A percentile compares a stretch with the other conserved stretches of the same genome.
Evolutionary conservation across 2,113 vertebrate genomes (phyloP).

Genomic region (Chamaea fasciata): DNA sequence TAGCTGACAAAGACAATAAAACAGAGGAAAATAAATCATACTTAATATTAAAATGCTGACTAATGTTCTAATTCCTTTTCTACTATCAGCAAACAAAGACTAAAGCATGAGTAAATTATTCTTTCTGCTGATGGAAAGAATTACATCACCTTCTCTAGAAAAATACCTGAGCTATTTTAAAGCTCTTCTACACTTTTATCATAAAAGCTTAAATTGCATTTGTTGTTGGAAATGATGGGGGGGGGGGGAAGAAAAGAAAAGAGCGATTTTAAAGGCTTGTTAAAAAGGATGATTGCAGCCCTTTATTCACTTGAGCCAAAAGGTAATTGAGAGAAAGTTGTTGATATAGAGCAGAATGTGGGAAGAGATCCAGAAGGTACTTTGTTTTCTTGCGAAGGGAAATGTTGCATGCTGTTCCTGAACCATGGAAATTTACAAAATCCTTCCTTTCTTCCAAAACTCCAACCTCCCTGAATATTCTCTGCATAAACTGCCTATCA

Average conservation of each 20-base stretch:
- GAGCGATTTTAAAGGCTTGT: background rate
- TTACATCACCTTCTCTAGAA: slow-evolving; percentile 15
- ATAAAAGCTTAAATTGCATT: slow-evolving; percentile 41
- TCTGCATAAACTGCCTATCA: background rate
- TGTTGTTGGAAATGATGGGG: slow-evolving; percentile 27
- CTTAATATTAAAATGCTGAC: background rate
- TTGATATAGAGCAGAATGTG: background rate
- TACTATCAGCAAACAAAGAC: background rate
- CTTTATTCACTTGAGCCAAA: slow-evolving; percentile 18
- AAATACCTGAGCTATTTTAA: slow-evolving; percentile 26
- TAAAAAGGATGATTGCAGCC: background rate
- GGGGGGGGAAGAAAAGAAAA: too few relatives aligned
- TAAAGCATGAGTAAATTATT: background rate
- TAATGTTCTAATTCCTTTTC: background rate
- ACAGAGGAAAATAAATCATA: background rate
- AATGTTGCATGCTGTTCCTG: background rate
- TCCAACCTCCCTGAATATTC: background rate
- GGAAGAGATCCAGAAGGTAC: slow-evolving; percentile 9
- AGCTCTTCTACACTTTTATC: background rate
- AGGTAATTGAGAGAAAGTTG: slow-evolving; percentile 27
- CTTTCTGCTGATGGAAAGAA: slow-evolving; percentile 20
- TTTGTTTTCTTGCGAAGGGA: slow-evolving; percentile 2
- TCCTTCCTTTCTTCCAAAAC: background rate
- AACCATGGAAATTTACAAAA: background rate
- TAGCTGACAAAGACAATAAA: background rate